Evolutionary conservation across 2,888 invertebrate species (phyloP), one percentile per base, ranked within the genome.

Genomic region (Chymomyza procnemis): DNA sequence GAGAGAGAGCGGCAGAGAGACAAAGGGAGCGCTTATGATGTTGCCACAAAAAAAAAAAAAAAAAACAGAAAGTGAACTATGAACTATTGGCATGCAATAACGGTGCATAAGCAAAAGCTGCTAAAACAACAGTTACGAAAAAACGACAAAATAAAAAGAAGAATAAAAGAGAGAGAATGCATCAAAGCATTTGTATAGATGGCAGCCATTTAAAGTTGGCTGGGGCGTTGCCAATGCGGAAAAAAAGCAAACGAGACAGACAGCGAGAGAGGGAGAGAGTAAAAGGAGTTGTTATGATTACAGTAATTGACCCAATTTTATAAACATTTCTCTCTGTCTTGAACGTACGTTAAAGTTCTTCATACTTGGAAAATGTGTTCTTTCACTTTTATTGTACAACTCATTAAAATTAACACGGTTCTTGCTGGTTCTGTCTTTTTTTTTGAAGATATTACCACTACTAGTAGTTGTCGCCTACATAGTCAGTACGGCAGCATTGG

Each of bases 221-320:
- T 19, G 18, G 34, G 34, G 34, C 34, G 34, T 41, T 41, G 34
- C 8, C 41, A 47, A 19, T 30, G 34, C 26, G 16, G 34, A 19
- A 34, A 22, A 14, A n/a, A 56, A 48, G 14, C 14, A 41, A 30
- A 26, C 14, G 8, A 22, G n/a, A 30, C 16, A 48, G 16, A 18
- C 30, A 46, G 18, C 21, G 30, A 61, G n/a, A 60, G 14, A 2
- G 22, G 18, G 6, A 50, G 18, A 54, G 18, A 46, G 18, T 9
- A 18, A 57, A 50, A 47, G 47, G 26, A 41, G 70, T 67, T 80
- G 79, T 78, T 80, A 73, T 84, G 80, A 84, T 80, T 80, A 78
- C 76, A 74, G 79, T 80, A 80, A 84, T 80, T 80, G 81, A 80
- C 80, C 80, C 75, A 84, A 79, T 80, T 80, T 74, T 60, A 54